Evolutionary conservation across 2,888 invertebrate genomes (phyloP), one percentile per base, ranked within the genome.

Genomic region (Baronia brevicornis): DNA sequence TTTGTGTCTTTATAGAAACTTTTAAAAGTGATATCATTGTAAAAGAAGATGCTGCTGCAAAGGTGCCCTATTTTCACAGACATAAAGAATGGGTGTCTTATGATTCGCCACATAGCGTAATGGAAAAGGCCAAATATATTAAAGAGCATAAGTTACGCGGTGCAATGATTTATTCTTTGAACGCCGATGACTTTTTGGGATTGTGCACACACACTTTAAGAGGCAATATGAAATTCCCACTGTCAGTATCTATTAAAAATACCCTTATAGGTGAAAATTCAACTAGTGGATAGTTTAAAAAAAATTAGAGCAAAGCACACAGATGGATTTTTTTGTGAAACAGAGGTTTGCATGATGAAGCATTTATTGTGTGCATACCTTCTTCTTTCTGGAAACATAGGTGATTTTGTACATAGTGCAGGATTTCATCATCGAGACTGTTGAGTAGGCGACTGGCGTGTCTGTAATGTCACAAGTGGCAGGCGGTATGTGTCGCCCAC

Each of bases 131-230:
- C 0, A 72, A 84, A 37, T 93, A 85, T 65, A 87, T 92, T 1
- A 86, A 85, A 52, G 73, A 84, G 4, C 80, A 87, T 27, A 79
- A 86, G 17, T 87, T 92, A 47, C 91, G 91, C 26, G 96, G 96
- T 15, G 91, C 91, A 3, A 95, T 95, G 95, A 80, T 95, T 36
- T 94, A 91, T 70, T 91, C 92, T 5, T 75, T 96, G 11, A 95
- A 95, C 58, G 86, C 88, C 1, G 96, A 96, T 61, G 95, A 96
- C 66, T 89, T 87, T 60, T 78, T 73, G 30, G 88, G 88, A 3
- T 60, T 66, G 8, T 94, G 93, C 57, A 44, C 44, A 25, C 43
- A 44, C 12, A 45, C 53, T 9, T 21, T 30, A 4, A 36, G 40
- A 12, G 48, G 42, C 8, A 23, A 33, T 12, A 34, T 33, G 1